A percentile compares a stretch with the other conserved stretches of the same genome.
These are phyloP conservation scores for Amphiprion ocellaris DNA, from an alignment of 2,113 vertebrate species.

Conservation along the genomic window DNA sequence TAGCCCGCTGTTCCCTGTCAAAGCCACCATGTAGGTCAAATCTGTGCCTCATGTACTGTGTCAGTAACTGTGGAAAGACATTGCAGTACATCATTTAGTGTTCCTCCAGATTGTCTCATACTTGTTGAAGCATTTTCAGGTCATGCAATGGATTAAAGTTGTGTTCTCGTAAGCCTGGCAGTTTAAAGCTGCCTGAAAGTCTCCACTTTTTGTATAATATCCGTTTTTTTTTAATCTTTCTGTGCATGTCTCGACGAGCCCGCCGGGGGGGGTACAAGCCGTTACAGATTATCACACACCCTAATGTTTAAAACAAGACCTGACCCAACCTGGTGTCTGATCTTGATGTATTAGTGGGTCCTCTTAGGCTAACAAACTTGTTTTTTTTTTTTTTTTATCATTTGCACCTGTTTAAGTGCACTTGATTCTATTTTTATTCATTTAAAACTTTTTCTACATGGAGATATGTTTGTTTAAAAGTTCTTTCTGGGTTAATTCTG, in stretches of 20 bases:
- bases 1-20: neutral
- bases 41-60: neutral
- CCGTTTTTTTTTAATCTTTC: neutral
- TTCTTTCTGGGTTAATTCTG: neutral
- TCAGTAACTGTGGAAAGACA: neutral
- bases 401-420: slow-evolving; percentile 44
- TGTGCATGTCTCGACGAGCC: neutral
- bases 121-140: neutral
- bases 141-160: neutral
- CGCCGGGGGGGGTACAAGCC: neutral
- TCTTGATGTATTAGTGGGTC: slow-evolving; percentile 36
- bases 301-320: slow-evolving; percentile 29
- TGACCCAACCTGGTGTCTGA: slow-evolving; percentile 6
- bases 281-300: slow-evolving; percentile 24
- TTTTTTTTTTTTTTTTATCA: slow-evolving; percentile 28
- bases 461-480: neutral
- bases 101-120: neutral
- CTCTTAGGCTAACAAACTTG: slow-evolving; percentile 11
- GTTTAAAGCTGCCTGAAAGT: neutral
- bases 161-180: neutral
- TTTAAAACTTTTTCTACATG: slow-evolving; percentile 13
- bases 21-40: neutral
- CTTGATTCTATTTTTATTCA: slow-evolving; percentile 42
- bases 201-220: neutral
- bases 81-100: neutral